These are phyloP conservation scores for Eudyptes chrysolophus DNA, from an alignment of 2,113 vertebrate species.

Conservation along the genomic window DNA sequence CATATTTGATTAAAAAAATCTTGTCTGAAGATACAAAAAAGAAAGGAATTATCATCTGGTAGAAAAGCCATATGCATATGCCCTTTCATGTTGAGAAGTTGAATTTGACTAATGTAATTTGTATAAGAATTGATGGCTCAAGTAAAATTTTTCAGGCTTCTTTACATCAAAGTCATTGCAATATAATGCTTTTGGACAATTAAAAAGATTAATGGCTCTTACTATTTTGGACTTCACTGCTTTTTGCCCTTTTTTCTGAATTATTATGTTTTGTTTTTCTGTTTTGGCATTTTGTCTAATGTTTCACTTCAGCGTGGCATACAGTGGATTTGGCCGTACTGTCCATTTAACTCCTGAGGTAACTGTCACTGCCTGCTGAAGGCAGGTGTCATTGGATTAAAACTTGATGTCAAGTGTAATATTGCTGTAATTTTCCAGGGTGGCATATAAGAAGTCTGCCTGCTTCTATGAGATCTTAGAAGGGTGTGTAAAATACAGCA, in stretches of 20 bases:
- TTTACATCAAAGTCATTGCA: not conserved
- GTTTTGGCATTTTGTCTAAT: not conserved
- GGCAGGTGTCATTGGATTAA: not conserved
- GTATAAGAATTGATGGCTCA: not conserved
- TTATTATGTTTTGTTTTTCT: not conserved
- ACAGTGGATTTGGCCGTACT: not conserved
- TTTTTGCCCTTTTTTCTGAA: not conserved
- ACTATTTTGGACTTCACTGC: not conserved
- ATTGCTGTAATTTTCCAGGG: not conserved
- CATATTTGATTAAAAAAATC: not conserved
- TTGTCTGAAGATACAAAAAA: not conserved
- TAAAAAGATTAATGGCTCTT: not conserved
- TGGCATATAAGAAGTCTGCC: not conserved
- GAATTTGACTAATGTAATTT: not conserved
- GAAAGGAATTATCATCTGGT: not conserved
- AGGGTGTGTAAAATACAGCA: fast-evolving
- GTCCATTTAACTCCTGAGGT: not conserved
- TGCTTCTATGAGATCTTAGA: not conserved
- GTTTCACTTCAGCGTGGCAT: not conserved
- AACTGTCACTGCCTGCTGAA: not conserved
- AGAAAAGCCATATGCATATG: not conserved
- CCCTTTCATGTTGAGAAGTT: not conserved
- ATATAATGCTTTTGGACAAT: not conserved
- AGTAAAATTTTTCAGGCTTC: not conserved
- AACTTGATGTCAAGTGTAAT: not conserved